phyloP scores from a whole-genome alignment of 1,140 invertebrate genomes.

The Pristionchus pacificus region DNA sequence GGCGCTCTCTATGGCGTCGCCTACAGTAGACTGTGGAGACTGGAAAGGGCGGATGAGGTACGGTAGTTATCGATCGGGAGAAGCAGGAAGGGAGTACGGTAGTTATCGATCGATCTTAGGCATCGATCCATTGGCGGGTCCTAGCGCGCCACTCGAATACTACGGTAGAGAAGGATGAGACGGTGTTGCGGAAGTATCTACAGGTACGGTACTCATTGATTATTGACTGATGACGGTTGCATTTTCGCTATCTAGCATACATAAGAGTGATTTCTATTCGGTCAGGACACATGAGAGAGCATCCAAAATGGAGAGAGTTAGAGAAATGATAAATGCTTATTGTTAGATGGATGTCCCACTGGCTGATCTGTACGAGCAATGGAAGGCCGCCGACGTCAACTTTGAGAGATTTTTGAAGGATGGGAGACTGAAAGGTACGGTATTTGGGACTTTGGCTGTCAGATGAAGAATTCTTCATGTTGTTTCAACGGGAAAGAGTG shows the following conservation, averaged over 20 bases:
- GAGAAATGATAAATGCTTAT: no score
- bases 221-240: no score
- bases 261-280: no score
- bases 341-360: no score
- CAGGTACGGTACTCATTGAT: slow-evolving; percentile 14
- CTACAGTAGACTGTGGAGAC: slow-evolving; percentile 16
- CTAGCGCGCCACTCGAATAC: slow-evolving; percentile 1
- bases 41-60: slow-evolving; percentile 9
- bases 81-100: no score
- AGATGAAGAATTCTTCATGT: slow-evolving; percentile 67
- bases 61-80: no score
- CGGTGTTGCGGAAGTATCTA: slow-evolving; percentile 18
- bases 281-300: slow-evolving; percentile 69
- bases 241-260: no score
- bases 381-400: background rate
- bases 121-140: slow-evolving; percentile 7
- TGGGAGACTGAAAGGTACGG: background rate
- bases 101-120: no score
- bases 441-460: slow-evolving; percentile 70
- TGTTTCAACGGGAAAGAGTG: no score
- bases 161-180: background rate
- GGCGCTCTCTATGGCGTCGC: slow-evolving; percentile 22
- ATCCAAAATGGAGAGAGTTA: slow-evolving; percentile 70
- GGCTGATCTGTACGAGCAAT: no score
- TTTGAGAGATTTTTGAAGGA: background rate